Conservation (phyloP, 2,888 invertebrate species). For the Ormyrus nitidulus region DNA sequence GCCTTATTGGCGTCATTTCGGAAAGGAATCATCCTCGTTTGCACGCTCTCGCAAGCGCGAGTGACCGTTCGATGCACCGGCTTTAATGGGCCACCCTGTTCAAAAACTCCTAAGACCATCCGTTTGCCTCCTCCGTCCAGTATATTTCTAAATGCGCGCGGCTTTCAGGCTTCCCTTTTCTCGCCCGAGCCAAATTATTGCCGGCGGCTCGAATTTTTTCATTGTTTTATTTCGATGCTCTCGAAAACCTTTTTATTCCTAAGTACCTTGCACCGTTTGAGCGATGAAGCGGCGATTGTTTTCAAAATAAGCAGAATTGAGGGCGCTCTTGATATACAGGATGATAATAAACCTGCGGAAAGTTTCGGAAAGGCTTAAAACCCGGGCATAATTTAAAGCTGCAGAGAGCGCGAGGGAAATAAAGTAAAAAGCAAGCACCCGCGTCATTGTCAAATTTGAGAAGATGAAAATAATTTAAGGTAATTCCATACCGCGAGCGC, state of each 20-base stretch:
- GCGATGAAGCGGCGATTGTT: no score
- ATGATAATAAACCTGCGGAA: not conserved
- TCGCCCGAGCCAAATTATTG: no score
- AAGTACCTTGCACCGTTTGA: no score
- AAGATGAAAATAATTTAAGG: constrained; percentile 53
- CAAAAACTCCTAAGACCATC: constrained; percentile 12
- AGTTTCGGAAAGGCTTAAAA: not conserved
- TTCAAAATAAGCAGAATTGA: no score
- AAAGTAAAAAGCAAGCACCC: constrained; percentile 26
- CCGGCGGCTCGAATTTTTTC: no score
- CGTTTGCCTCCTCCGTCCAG: not conserved
- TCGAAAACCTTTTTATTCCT: no score
- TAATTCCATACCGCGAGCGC: constrained; percentile 45
- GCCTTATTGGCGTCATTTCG: constrained; percentile 57
- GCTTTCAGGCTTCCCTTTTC: no score
- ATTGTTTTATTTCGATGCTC: no score
- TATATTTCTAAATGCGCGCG: not conserved
- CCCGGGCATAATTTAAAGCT: constrained; percentile 12
- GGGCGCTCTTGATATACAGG: not conserved
- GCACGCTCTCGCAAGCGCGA: not conserved
- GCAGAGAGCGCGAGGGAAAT: not conserved
- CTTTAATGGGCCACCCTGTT: constrained; percentile 55
- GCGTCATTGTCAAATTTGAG: constrained; percentile 53
- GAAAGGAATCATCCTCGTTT: constrained; percentile 55
- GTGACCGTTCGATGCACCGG: constrained; percentile 7